phyloP scores from a whole-genome alignment of 2,888 invertebrate genomes.

The Pelosia muscerda region DNA sequence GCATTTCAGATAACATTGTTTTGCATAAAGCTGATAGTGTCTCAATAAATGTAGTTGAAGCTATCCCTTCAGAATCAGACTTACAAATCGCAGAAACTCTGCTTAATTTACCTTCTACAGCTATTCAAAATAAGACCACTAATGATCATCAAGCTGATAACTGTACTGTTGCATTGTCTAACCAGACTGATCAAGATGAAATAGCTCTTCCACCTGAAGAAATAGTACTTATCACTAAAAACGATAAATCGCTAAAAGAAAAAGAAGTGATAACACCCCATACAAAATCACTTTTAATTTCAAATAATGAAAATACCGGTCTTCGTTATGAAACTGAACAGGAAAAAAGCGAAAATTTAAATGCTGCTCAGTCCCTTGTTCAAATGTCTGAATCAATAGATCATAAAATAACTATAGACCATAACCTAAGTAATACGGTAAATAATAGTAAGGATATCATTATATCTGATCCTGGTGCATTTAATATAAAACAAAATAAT shows the following conservation, averaged over 20 bases:
- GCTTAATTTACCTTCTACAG: conserved; percentile 78
- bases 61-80: conserved; percentile 78
- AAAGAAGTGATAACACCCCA: conserved; percentile 32
- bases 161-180: conserved; percentile 37
- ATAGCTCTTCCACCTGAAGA: conserved; percentile 42
- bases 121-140: conserved; percentile 67
- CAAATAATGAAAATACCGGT: conserved; percentile 61
- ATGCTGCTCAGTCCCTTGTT: conserved; percentile 82
- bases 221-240: conserved; percentile 40
- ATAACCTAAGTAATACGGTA: conserved; percentile 47
- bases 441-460: conserved; percentile 57
- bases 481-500: conserved; percentile 59
- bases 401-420: conserved; percentile 68
- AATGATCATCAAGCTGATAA: conserved; percentile 54
- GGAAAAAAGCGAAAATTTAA: conserved; percentile 82
- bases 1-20: conserved; percentile 26
- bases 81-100: conserved; percentile 83
- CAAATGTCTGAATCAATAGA: conserved; percentile 83
- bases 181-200: conserved; percentile 53
- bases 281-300: conserved; percentile 45
- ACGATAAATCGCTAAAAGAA: conserved; percentile 35
- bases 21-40: conserved; percentile 10
- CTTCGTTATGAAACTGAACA: conserved; percentile 77
- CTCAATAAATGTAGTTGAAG: conserved; percentile 49
- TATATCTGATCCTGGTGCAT: conserved; percentile 39